Conservation (phyloP, 2,113 vertebrate genomes). For the Grus americana region DNA sequence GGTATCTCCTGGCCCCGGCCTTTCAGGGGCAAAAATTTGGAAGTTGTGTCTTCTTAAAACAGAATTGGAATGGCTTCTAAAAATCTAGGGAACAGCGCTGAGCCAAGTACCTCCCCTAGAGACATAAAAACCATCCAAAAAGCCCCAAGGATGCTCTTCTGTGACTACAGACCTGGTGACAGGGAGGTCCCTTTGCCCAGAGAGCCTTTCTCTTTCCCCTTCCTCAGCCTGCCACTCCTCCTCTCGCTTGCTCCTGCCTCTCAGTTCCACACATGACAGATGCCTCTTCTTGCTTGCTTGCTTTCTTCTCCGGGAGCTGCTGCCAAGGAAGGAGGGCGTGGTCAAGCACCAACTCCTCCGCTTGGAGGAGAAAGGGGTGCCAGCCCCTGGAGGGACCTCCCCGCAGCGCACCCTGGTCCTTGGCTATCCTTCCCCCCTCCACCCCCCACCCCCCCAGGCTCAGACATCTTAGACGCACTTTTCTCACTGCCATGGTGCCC, state of each 20-base stretch:
- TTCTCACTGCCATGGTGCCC: not conserved
- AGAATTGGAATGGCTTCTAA: not conserved
- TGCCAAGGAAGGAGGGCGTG: not conserved
- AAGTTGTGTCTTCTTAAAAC: too few relatives aligned
- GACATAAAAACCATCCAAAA: not conserved
- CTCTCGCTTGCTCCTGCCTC: not conserved
- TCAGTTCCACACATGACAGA: not conserved
- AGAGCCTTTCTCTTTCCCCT: not conserved
- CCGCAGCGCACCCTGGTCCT: not conserved
- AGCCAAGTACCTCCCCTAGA: not conserved
- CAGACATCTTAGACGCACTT: rapidly evolving
- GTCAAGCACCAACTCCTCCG: not conserved
- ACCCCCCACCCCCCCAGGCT: not conserved
- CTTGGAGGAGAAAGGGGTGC: not conserved
- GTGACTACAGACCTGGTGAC: not conserved
- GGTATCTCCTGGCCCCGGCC: too few relatives aligned
- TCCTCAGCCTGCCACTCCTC: not conserved
- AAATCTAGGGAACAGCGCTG: not conserved
- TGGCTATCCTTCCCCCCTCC: not conserved
- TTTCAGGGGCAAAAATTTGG: not conserved
- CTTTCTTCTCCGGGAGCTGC: not conserved
- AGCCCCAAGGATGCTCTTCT: not conserved
- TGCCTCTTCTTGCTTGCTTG: not conserved
- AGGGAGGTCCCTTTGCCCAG: not conserved
- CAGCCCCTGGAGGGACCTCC: not conserved